These are phyloP conservation scores for Pteromalus puparum DNA, from an alignment of 1,140 invertebrate species.

Conservation along the genomic window DNA sequence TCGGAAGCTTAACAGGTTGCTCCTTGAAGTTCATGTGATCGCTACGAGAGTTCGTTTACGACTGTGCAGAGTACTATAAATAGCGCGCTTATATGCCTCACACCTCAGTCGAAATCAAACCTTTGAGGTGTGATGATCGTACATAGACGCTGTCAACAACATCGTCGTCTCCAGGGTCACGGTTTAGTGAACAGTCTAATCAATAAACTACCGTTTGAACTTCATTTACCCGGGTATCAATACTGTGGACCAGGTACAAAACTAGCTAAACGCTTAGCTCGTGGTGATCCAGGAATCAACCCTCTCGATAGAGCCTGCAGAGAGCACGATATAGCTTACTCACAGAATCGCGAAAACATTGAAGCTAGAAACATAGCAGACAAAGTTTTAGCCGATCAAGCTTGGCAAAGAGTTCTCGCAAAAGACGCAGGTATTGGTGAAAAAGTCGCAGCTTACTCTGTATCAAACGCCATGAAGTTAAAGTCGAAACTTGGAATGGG, in stretches of 20 bases:
- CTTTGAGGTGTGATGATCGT: no score
- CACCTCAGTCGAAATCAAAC: no score
- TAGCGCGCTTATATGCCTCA: no score
- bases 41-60: no score
- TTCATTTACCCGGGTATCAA: conserved; percentile 72
- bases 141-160: no score
- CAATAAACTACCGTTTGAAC: conserved; percentile 70
- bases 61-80: no score
- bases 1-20: no score
- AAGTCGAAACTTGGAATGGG: conserved; percentile 65
- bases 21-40: no score
- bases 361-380: conserved; percentile 67
- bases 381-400: conserved; percentile 65
- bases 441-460: conserved; percentile 61
- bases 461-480: conserved; percentile 63
- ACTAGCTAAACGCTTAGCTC: conserved; percentile 66
- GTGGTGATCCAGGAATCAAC: conserved; percentile 71
- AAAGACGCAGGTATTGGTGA: conserved; percentile 65
- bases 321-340: conserved; percentile 72
- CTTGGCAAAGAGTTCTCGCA: conserved; percentile 66
- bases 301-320: conserved; percentile 70
- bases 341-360: conserved; percentile 63
- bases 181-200: conserved; percentile 67
- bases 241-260: conserved; percentile 75
- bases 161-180: no score